A percentile compares a stretch with the other conserved stretches of the same genome.
Conservation (phyloP, 2,888 invertebrate genomes). For the Philopedon plagiatum region DNA sequence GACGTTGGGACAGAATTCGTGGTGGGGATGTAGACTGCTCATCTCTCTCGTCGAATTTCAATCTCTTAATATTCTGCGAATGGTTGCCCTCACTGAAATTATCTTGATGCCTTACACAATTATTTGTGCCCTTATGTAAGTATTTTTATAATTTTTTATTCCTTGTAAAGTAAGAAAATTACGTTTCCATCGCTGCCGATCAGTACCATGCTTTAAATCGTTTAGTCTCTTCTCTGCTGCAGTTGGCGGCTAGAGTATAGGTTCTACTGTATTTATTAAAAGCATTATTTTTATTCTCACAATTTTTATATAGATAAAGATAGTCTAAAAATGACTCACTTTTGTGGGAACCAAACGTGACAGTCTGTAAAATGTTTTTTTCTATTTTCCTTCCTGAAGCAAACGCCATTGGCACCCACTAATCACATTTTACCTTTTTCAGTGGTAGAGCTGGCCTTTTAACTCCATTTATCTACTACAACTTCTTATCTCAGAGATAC, state of each 20-base stretch:
- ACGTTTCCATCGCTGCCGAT: too few species aligned
- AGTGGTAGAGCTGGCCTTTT: slow-evolving; percentile 93
- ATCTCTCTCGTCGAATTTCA: slow-evolving; percentile 93
- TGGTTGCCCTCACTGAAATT: slow-evolving; percentile 95
- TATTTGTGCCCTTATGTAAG: slow-evolving; percentile 89
- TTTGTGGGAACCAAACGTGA: too few species aligned
- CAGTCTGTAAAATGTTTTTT: too few species aligned
- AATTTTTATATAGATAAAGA: too few species aligned
- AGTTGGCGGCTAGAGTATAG: too few species aligned
- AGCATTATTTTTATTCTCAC: too few species aligned
- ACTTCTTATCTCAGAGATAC: slow-evolving; percentile 94
- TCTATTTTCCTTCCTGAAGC: too few species aligned
- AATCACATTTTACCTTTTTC: slow-evolving; percentile 63
- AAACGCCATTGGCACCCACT: too few species aligned
- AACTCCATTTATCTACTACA: slow-evolving; percentile 97
- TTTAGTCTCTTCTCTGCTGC: too few species aligned
- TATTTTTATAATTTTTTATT: slow-evolving; percentile 58
- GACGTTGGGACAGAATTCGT: slow-evolving; percentile 92
- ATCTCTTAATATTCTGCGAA: slow-evolving; percentile 89
- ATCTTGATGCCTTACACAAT: slow-evolving; percentile 88
- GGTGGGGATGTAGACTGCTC: slow-evolving; percentile 89
- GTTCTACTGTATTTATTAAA: too few species aligned
- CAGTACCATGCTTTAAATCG: too few species aligned
- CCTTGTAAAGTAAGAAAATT: neutral
- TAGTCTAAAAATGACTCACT: too few species aligned